Conservation (phyloP, 30 jellyfish, hydroid and myxozoan species). For the Pelagia noctiluca region DNA sequence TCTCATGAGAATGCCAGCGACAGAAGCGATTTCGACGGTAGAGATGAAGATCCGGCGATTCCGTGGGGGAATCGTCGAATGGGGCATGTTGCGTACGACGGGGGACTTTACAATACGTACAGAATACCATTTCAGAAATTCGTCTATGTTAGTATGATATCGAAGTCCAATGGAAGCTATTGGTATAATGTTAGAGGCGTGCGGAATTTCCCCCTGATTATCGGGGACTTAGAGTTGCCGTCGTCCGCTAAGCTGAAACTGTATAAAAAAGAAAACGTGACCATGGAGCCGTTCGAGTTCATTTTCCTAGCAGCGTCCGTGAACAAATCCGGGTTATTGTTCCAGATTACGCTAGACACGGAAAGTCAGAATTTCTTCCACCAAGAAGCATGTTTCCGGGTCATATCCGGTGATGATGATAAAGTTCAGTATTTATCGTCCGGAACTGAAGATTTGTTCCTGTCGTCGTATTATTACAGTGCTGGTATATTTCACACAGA, state of each 20-base stretch:
- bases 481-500: conserved; percentile 81
- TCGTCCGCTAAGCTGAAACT: conserved; percentile 48
- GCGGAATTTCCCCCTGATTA: conserved; percentile 64
- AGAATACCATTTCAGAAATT: conserved; percentile 81
- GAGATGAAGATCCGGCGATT: conserved; percentile 20
- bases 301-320: conserved; percentile 57
- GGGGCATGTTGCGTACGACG: conserved; percentile 81
- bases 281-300: conserved; percentile 60
- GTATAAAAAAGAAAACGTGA: conserved; percentile 54
- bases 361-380: conserved; percentile 65
- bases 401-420: background rate
- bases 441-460: conserved; percentile 88
- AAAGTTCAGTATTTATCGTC: conserved; percentile 77
- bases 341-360: conserved; percentile 60
- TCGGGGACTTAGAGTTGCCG: conserved; percentile 87
- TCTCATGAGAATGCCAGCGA: background rate
- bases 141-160: conserved; percentile 43
- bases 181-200: conserved; percentile 88
- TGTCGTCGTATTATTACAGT: conserved; percentile 80
- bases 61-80: conserved; percentile 92
- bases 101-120: conserved; percentile 79
- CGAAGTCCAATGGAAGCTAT: conserved; percentile 55
- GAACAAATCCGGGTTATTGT: conserved; percentile 67
- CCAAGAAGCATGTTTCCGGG: conserved; percentile 82
- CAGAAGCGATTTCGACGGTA: conserved; percentile 31